Base-by-base conservation (phyloP, 1,140 invertebrate species). In the Druon quercuslanigerum region DNA sequence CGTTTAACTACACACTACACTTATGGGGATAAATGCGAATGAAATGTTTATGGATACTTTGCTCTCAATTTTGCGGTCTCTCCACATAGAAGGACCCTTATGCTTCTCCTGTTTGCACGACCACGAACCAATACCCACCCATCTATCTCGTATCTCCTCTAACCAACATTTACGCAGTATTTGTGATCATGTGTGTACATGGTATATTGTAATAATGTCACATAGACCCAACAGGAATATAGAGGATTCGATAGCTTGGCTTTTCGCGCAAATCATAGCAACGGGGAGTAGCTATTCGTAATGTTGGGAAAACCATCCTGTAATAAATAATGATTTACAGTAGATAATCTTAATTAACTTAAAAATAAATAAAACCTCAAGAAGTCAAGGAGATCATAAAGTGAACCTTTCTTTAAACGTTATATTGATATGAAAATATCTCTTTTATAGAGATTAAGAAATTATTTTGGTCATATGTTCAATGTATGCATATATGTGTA, bases 31-130 rank as follows among this genome's bases (percentile, higher is more conserved):
- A 40, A 5, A 33, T 8, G 33, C n/a, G 46, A 40, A 66, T 66
- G 60, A 40, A 66, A 40, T 66, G 60, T 66, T 66, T 66, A 66
- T 66, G 60, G 4, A 33, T 8, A 40, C 16, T 66, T 66, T 66
- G 14, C 60, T n/a, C 33, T 66, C 60, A 66, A 66, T 66, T 66
- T 66, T 66, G 40, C 40, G 33, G 40, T 46, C 60, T 66, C 12
- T 40, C n/a, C 12, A 66, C 12, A 33, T 66, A 25, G 14, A 66
- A 33, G 16, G 33, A 33, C n/a, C 13, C 60, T 66, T 40, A 66
- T 66, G 60, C 33, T 66, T 66, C 14, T 4, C 60, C n/a, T 66
- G 60, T 66, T 66, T 66, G 60, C 60, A 66, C 1, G 40, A 66
- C 33, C 60, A 66, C 1, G 40, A 66, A 40, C 60, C 14, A n/a